Percentiles rank a stretch among this genome's conserved stretches.
These are phyloP conservation scores for Doryteuthis pealeii DNA, from an alignment of 1,140 invertebrate species.

Conservation along the genomic window DNA sequence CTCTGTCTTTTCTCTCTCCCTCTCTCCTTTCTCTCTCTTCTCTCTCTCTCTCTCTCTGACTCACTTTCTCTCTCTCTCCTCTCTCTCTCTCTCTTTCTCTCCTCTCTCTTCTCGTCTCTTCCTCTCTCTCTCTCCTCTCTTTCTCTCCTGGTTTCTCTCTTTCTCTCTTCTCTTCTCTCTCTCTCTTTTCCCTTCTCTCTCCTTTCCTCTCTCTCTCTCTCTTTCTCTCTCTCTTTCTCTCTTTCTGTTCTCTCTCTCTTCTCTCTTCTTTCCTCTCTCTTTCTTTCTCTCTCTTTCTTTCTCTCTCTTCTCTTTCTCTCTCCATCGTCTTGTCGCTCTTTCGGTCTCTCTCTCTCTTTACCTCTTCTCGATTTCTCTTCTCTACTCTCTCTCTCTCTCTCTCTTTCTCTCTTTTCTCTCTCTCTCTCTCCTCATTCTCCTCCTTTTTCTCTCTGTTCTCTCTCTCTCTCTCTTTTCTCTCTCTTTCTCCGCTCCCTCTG, in stretches of 20 bases:
- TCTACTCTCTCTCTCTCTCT: no score
- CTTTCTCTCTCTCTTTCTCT: not conserved
- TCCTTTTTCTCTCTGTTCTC: no score
- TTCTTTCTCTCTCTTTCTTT: no score
- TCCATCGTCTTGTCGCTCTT: no score
- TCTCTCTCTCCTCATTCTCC: no score
- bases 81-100: not conserved
- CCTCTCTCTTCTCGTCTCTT: not conserved
- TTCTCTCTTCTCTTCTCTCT: not conserved
- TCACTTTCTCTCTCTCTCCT: not conserved
- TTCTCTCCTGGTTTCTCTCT: not conserved
- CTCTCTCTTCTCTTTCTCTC: no score
- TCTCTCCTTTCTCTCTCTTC: not conserved
- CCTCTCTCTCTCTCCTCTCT: not conserved
- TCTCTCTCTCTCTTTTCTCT: no score
- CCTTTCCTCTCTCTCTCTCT: not conserved
- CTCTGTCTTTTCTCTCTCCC: not conserved
- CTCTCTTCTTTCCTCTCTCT: not conserved
- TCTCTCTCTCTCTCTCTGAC: not conserved
- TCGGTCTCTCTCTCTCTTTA: no score
- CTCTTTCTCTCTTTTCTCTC: no score
- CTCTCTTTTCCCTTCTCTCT: not conserved
- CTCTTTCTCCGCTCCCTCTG: no score
- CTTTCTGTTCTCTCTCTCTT: not conserved
- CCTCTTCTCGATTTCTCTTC: no score